Evolutionary conservation across 1,140 invertebrate genomes (phyloP).

Genomic region (Zaprionus camerounensis): DNA sequence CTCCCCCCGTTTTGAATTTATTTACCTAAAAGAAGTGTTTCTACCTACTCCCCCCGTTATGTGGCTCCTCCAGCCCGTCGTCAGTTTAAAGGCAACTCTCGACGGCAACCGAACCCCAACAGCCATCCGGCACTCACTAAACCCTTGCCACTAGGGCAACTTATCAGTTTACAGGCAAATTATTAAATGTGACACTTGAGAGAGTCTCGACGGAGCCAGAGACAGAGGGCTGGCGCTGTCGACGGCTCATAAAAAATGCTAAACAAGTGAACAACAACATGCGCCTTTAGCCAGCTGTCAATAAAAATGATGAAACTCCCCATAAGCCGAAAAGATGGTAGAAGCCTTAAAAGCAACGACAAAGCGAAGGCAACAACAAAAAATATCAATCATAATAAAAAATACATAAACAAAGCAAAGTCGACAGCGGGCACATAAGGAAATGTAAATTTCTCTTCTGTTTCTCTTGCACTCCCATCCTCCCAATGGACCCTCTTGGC

Average conservation of each 20-base stretch:
- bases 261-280: conserved; percentile 56
- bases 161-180: conserved; percentile 44
- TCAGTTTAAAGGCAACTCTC: neutral
- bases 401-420: conserved; percentile 60
- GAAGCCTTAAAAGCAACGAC: neutral
- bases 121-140: neutral
- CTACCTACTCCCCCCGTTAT: too few relatives aligned
- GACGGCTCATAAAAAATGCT: conserved; percentile 57
- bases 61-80: neutral
- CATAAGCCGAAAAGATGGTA: conserved; percentile 27
- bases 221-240: conserved; percentile 32
- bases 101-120: neutral
- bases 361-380: conserved; percentile 22
- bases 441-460: conserved; percentile 48
- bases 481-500: neutral
- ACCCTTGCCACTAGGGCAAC: conserved; percentile 10
- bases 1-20: too few relatives aligned
- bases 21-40: too few relatives aligned
- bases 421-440: conserved; percentile 51
- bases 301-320: conserved; percentile 51
- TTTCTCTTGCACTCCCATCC: neutral
- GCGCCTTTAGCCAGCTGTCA: conserved; percentile 56
- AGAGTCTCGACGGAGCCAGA: conserved; percentile 16
- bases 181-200: conserved; percentile 56
- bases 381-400: conserved; percentile 63